These are phyloP conservation scores for Lacerta viridis DNA, from an alignment of 2,797 vertebrate species.

Conservation along the genomic window DNA sequence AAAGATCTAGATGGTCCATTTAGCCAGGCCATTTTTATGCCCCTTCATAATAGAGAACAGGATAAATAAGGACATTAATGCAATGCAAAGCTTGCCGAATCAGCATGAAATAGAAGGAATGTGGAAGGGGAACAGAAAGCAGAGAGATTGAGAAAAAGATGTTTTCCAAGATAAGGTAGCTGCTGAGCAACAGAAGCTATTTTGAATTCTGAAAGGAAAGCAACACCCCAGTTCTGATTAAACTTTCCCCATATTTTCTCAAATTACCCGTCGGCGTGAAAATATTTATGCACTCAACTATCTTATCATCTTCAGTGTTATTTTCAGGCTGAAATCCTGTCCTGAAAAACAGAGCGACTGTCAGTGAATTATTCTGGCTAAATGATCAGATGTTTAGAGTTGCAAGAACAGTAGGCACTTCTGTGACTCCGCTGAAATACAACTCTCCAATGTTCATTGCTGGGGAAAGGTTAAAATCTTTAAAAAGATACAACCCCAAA, in stretches of 20 bases:
- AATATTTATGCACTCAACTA: constrained; percentile 37
- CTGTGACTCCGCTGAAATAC: neutral
- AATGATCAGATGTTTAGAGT: neutral
- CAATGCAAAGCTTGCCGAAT: constrained; percentile 23
- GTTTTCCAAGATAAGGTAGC: constrained; percentile 15
- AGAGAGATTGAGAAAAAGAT: constrained; percentile 15
- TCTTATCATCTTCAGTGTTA: constrained; percentile 39
- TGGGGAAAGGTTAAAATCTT: neutral
- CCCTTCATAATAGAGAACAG: neutral
- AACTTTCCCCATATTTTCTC: constrained; percentile 43
- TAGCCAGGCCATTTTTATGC: neutral
- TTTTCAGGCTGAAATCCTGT: constrained; percentile 40
- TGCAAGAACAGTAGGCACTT: neutral
- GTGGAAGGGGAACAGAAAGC: constrained; percentile 17
- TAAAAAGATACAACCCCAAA: neutral
- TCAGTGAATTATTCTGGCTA: constrained; percentile 12
- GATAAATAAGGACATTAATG: neutral
- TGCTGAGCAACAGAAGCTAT: constrained; percentile 7
- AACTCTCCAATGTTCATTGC: neutral
- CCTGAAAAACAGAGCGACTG: constrained; percentile 43
- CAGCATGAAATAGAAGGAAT: constrained; percentile 36
- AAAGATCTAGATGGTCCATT: no score
- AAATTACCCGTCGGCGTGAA: constrained; percentile 41
- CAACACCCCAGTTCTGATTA: constrained; percentile 26
- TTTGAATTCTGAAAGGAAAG: constrained; percentile 38